These are phyloP conservation scores for Bergia sp. DNA, from an alignment of 92 coral and sea anemone species.

Conservation along the genomic window DNA sequence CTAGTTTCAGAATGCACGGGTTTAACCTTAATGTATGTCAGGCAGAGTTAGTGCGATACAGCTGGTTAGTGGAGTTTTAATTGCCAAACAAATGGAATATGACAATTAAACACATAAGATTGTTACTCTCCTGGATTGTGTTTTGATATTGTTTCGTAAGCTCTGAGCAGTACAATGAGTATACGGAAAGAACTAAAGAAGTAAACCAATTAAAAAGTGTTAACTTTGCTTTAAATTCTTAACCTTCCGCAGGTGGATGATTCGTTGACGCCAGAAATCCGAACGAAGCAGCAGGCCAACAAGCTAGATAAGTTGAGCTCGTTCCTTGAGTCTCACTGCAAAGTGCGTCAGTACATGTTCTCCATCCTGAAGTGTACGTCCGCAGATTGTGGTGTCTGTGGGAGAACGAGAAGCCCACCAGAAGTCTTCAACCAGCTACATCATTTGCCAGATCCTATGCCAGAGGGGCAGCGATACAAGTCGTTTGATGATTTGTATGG, in stretches of 20 bases:
- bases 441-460: constrained; percentile 50
- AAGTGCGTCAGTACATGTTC: constrained; percentile 52
- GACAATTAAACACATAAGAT: constrained; percentile 31
- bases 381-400: constrained; percentile 40
- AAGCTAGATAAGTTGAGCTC: constrained; percentile 38
- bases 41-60: constrained; percentile 12
- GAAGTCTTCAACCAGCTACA: constrained; percentile 52
- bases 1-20: constrained; percentile 43
- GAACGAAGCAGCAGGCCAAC: constrained; percentile 41
- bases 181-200: constrained; percentile 30
- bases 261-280: constrained; percentile 38
- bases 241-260: constrained; percentile 43
- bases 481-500: constrained; percentile 45
- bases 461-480: constrained; percentile 45
- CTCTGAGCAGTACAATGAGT: constrained; percentile 39
- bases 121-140: constrained; percentile 28
- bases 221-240: constrained; percentile 29
- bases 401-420: constrained; percentile 42
- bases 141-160: constrained; percentile 44
- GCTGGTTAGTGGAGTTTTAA: constrained; percentile 27
- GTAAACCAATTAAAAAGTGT: constrained; percentile 28
- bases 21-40: constrained; percentile 36
- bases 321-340: constrained; percentile 47
- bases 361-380: constrained; percentile 49
- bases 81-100: constrained; percentile 44